Evolutionary conservation across 2,888 invertebrate species (phyloP).

Genomic region (Andrena hattorfiana): DNA sequence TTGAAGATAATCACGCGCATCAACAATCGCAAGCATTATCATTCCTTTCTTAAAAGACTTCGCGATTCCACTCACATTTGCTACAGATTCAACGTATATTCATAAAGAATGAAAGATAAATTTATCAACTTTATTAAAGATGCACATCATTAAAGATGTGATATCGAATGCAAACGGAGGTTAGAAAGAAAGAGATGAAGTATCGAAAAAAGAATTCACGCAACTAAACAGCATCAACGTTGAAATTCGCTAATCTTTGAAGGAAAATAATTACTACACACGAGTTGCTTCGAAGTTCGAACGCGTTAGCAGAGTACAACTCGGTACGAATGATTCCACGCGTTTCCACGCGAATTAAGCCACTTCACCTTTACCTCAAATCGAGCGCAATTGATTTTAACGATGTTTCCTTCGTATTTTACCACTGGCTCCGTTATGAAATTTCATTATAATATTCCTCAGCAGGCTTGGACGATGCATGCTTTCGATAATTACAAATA

Average conservation of each 20-base stretch:
- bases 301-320: neutral
- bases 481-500: slow-evolving; percentile 11
- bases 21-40: too few relatives aligned
- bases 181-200: neutral
- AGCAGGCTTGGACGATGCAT: neutral
- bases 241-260: neutral
- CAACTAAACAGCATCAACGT: neutral
- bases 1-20: too few relatives aligned
- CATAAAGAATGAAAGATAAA: neutral
- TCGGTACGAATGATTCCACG: too few relatives aligned
- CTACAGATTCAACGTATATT: too few relatives aligned
- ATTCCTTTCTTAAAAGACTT: too few relatives aligned
- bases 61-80: too few relatives aligned
- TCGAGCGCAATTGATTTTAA: neutral
- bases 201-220: neutral
- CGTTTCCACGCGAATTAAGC: neutral
- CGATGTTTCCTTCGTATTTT: neutral
- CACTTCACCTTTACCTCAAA: neutral
- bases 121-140: too few relatives aligned
- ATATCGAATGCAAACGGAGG: neutral
- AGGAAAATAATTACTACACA: neutral
- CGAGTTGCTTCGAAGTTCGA: neutral
- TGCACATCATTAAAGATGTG: too few relatives aligned
- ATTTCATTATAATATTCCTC: neutral
- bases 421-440: neutral